Evolutionary conservation across 2,888 invertebrate genomes (phyloP).

Genomic region (Scaptomyza polygonia): DNA sequence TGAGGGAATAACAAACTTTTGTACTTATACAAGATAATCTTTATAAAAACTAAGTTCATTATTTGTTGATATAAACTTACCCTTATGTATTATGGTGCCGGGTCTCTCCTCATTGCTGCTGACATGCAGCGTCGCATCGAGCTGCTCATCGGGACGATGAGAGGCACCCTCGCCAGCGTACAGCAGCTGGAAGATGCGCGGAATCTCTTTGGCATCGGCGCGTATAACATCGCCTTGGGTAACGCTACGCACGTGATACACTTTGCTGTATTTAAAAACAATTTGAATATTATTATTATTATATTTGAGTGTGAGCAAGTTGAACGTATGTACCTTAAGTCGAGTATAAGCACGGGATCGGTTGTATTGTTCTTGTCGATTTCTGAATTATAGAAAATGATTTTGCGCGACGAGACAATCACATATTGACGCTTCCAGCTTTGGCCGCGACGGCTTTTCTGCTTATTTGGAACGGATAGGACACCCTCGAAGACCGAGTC

Average conservation of each 20-base stretch:
- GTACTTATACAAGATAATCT: too few species aligned
- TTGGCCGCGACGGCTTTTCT: constrained; percentile 94
- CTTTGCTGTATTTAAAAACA: constrained; percentile 89
- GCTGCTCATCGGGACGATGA: constrained; percentile 89
- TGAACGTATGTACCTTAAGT: constrained; percentile 91
- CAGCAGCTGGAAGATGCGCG: constrained; percentile 97
- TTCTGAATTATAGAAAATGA: constrained; percentile 98
- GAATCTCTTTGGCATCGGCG: constrained; percentile 99
- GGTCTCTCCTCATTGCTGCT: constrained; percentile 83
- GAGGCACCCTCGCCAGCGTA: constrained; percentile 99
- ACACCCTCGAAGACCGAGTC: constrained; percentile 96
- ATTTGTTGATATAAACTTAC: constrained; percentile 51
- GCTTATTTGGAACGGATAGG: constrained; percentile 97
- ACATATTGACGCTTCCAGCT: constrained; percentile 99
- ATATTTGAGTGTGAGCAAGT: background rate
- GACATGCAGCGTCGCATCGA: constrained; percentile 86
- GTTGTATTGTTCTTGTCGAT: constrained; percentile 95
- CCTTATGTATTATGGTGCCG: constrained; percentile 84
- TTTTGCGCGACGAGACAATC: constrained; percentile 97
- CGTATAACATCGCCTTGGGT: constrained; percentile 99
- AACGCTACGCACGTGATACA: constrained; percentile 99
- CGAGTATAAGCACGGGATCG: constrained; percentile 96
- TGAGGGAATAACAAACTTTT: constrained; percentile 4
- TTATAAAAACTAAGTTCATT: background rate
- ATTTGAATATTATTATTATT: background rate